Evolutionary conservation across 2,113 vertebrate genomes (phyloP).

Genomic region (Phaethornis superciliosus): DNA sequence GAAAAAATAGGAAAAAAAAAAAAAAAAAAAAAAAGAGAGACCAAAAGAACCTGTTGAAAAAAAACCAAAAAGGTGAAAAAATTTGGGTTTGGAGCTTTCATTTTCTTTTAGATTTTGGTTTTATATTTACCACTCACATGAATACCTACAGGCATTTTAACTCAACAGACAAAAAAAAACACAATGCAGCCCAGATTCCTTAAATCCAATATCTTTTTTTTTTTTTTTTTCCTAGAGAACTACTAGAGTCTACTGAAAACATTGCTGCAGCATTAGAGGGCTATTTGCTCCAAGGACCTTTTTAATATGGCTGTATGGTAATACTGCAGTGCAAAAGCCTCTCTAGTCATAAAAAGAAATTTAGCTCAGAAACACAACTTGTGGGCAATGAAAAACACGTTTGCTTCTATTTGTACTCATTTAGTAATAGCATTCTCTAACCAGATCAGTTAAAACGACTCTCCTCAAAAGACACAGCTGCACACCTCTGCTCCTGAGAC

Average conservation of each 20-base stretch:
- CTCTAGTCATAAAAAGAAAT: slow-evolving; percentile 53
- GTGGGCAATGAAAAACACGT: slow-evolving; percentile 40
- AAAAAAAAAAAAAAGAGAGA: not conserved
- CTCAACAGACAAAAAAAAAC: not conserved
- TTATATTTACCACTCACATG: not conserved
- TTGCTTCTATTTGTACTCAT: slow-evolving; percentile 46
- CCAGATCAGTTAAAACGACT: slow-evolving; percentile 36
- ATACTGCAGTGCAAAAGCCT: slow-evolving; percentile 76
- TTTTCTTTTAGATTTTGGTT: not conserved
- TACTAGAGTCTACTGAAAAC: slow-evolving; percentile 22
- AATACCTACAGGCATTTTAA: slow-evolving; percentile 18
- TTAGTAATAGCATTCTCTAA: slow-evolving; percentile 60
- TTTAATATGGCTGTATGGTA: slow-evolving; percentile 85
- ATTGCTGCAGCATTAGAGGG: slow-evolving; percentile 61
- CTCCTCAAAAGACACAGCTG: slow-evolving; percentile 22
- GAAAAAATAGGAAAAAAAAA: rapidly evolving
- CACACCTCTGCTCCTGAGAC: not conserved
- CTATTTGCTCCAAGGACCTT: slow-evolving; percentile 76
- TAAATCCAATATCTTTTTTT: slow-evolving; percentile 29
- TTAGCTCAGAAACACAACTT: slow-evolving; percentile 70
- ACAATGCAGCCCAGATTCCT: not conserved
- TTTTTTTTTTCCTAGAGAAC: slow-evolving; percentile 20
- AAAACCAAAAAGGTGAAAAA: not conserved
- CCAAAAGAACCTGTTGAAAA: slow-evolving; percentile 72
- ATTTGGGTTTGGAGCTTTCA: not conserved